Conservation (phyloP, 2,797 vertebrate genomes). For the Lutjanus campechanus region DNA sequence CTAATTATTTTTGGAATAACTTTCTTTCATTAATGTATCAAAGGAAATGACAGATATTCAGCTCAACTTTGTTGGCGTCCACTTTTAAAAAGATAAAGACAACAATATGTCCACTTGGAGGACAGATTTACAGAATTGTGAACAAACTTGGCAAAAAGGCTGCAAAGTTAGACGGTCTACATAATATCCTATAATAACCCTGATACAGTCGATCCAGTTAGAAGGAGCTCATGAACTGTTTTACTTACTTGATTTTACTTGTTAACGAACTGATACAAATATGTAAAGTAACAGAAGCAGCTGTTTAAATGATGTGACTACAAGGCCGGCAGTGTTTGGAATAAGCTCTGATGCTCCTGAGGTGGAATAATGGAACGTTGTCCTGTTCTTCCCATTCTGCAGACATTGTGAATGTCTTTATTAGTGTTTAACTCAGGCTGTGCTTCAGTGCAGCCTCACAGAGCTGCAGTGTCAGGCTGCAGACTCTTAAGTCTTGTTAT, state of each 20-base stretch:
- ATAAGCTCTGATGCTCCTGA: neutral
- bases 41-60: no score
- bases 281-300: neutral
- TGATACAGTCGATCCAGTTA: neutral
- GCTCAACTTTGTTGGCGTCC: no score
- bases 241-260: neutral
- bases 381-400: neutral
- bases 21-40: no score
- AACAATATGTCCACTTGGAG: neutral
- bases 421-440: neutral
- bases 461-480: neutral
- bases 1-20: no score
- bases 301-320: conserved; percentile 1
- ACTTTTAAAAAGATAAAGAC: no score
- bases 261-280: neutral
- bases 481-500: neutral
- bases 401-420: neutral
- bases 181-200: neutral
- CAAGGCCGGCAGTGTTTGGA: neutral
- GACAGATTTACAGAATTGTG: neutral
- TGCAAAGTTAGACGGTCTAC: neutral
- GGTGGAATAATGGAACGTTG: neutral
- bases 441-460: neutral
- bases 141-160: neutral
- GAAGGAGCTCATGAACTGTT: neutral